Evolutionary conservation across 2,888 invertebrate species (phyloP), one percentile per base, ranked within the genome.

Genomic region (Agriopis aurantiaria): DNA sequence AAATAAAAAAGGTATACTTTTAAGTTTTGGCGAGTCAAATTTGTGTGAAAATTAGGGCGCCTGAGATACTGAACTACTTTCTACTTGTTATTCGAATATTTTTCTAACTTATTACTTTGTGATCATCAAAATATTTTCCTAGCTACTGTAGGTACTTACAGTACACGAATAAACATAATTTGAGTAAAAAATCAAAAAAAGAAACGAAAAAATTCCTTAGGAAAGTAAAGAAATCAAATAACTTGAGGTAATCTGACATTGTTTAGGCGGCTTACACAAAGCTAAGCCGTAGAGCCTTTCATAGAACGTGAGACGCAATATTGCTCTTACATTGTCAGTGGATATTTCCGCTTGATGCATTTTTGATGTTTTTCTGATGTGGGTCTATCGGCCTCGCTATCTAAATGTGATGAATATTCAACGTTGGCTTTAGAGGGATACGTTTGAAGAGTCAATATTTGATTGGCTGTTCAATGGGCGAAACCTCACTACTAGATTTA

Each of bases 361-460:
- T 94, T 93, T 94, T 94, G 94, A 94, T 94, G 94, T 94, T 94
- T 93, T 94, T 94, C 93, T 94, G 94, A 94, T 94, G 93, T 93
- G 93, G 93, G 94, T 93, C 93, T 93, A 94, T 94, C 94, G 90
- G 87, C 83, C 88, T 85, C 83, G 85, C 91, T 91, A 94, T 94
- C 94, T 93, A 92, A 94, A 93, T 91, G 93, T 92, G 91, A 92
- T 93, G 92, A 94, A 93, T 93, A 93, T 93, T 93, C 92, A 91
- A 87, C 88, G 90, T 87, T 88, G 83, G 89, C 80, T 87, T 90
- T 83, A 78, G 75, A 80, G 79, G 84, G 93, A 93, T 88, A 88
- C 84, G 89, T 83, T 83, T 78, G 78, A 71, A 71, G 65, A 60
- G 62, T 51, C 64, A 68, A 71, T 69, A 65, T 67, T 65, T 67